Conservation (phyloP, 2,113 vertebrate species). For the Thinocorus orbignyianus region DNA sequence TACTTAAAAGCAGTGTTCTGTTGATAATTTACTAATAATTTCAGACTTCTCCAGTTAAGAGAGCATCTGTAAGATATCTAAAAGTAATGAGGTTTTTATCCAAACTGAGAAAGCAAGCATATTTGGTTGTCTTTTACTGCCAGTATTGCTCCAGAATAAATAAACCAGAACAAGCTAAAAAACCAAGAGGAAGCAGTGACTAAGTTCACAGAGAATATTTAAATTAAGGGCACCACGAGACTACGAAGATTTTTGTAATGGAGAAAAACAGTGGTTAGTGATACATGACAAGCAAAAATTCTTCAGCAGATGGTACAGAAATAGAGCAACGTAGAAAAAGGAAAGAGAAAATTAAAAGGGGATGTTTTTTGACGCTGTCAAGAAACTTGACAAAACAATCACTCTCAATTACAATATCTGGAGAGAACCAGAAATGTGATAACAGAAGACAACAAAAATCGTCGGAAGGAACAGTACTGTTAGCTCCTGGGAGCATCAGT, state of each 20-base stretch:
- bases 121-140: slow-evolving; percentile 33
- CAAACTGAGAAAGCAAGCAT: slow-evolving; percentile 28
- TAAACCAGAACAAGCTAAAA: slow-evolving; percentile 30
- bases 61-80: slow-evolving; percentile 43
- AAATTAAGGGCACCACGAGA: slow-evolving; percentile 27
- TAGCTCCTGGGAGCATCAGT: not conserved
- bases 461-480: not conserved
- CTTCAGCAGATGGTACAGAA: slow-evolving; percentile 39
- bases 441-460: not conserved
- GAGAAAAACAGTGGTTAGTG: slow-evolving; percentile 38
- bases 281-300: slow-evolving; percentile 23
- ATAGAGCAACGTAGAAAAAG: not conserved
- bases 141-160: slow-evolving; percentile 49
- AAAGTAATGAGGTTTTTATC: slow-evolving; percentile 6
- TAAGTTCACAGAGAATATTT: slow-evolving; percentile 41
- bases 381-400: slow-evolving; percentile 47
- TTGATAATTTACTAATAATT: slow-evolving; percentile 52
- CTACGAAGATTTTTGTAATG: slow-evolving; percentile 1
- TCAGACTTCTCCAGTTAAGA: slow-evolving; percentile 27
- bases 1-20: not conserved
- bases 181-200: slow-evolving; percentile 20
- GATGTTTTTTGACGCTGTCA: slow-evolving; percentile 14
- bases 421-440: not conserved
- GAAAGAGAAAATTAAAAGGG: slow-evolving; percentile 7
- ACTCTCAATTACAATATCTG: not conserved